A percentile compares a stretch with the other conserved stretches of the same genome.
Conservation (phyloP, 2,113 vertebrate genomes). For the Cranoglanis bouderius region DNA sequence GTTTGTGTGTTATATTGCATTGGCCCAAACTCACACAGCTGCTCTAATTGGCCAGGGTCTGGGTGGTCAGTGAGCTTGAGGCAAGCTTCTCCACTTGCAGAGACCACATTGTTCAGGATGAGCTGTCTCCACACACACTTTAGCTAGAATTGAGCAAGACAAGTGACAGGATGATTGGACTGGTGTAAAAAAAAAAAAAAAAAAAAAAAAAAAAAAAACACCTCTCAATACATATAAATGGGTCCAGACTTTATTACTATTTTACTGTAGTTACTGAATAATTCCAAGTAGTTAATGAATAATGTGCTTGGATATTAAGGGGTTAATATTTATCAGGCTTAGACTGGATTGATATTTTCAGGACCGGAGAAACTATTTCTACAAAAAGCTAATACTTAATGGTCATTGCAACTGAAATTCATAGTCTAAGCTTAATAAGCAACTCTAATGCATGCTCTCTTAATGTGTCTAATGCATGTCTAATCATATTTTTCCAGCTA, state of each 20-base stretch:
- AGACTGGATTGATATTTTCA: not conserved
- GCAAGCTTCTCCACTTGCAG: conserved; percentile 44
- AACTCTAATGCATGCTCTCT: conserved; percentile 2
- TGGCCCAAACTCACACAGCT: conserved; percentile 66
- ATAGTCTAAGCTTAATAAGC: conserved; percentile 9
- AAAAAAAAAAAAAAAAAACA: not conserved
- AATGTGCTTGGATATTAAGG: not conserved
- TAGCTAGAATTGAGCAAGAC: not conserved
- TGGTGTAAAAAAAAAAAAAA: conserved; percentile 10
- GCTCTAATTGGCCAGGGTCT: conserved; percentile 69
- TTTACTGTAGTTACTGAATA: not conserved
- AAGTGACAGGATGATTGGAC: not conserved
- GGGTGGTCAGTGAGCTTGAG: conserved; percentile 46
- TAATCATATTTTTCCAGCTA: conserved; percentile 22
- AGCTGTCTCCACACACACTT: conserved; percentile 19
- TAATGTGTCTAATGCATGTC: conserved; percentile 21
- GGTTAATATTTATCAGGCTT: not conserved
- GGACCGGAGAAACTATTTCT: not conserved
- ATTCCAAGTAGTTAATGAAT: not conserved
- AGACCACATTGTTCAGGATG: conserved; percentile 1
- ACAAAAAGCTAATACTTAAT: not conserved
- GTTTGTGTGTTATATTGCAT: conserved; percentile 69
- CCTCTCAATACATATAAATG: not conserved
- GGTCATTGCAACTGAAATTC: not conserved
- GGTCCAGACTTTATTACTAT: not conserved